Percentiles rank a stretch among this genome's conserved stretches.
Evolutionary conservation across 2,113 vertebrate genomes (phyloP).

Genomic region (Pycnonotus jocosus): DNA sequence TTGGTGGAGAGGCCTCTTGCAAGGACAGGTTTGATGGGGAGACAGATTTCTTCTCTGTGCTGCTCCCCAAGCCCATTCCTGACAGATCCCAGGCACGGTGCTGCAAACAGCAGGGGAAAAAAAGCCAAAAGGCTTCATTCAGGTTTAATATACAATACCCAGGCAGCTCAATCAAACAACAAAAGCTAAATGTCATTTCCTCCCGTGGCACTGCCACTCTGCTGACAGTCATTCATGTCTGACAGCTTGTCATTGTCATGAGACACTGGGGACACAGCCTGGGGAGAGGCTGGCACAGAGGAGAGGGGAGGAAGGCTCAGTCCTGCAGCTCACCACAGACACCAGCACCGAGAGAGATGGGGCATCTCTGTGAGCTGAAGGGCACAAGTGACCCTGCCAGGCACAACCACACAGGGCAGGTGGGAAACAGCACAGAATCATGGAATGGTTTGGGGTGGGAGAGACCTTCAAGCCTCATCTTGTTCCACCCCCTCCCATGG

Average conservation of each 20-base stretch:
- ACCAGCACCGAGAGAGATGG: accelerated
- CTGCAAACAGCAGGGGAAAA: neutral
- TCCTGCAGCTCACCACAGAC: neutral
- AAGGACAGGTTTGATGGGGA: neutral
- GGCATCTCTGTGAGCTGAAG: neutral
- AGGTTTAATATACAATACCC: neutral
- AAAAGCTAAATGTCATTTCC: conserved; percentile 24
- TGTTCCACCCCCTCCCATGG: accelerated
- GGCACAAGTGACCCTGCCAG: neutral
- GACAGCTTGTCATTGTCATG: neutral
- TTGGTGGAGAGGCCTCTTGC: neutral
- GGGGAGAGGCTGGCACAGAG: neutral
- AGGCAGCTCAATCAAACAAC: conserved; percentile 21
- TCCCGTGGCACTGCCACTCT: neutral
- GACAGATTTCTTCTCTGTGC: neutral
- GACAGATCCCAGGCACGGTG: neutral
- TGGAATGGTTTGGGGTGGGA: neutral
- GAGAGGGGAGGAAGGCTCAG: neutral
- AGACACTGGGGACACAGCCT: neutral
- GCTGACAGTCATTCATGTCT: neutral
- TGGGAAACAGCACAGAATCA: neutral
- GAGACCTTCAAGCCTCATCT: accelerated
- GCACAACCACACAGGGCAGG: neutral
- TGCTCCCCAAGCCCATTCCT: neutral
- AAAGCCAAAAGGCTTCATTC: neutral